Conservation (phyloP, 2,113 vertebrate genomes). For the Elephas maximus region DNA sequence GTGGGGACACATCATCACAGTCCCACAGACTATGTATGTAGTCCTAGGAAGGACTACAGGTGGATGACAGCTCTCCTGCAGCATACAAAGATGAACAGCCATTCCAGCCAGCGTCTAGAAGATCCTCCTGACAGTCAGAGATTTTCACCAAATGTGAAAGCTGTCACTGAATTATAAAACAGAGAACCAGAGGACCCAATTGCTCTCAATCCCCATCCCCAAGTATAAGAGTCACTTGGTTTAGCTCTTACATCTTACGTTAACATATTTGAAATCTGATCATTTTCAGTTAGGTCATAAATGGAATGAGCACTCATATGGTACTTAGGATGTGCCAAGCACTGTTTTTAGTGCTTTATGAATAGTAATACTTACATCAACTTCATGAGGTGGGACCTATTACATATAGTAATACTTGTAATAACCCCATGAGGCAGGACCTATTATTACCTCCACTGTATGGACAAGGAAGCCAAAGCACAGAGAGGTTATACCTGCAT, state of each 20-base stretch:
- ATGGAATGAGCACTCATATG: not conserved
- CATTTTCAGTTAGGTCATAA: conserved; percentile 67
- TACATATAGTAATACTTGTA: not conserved
- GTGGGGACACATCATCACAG: not conserved
- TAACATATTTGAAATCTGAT: conserved; percentile 59
- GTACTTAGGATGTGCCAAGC: not conserved
- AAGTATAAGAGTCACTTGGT: conserved; percentile 11
- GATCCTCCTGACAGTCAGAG: not conserved
- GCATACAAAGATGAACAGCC: not conserved
- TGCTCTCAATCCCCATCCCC: not conserved
- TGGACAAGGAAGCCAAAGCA: not conserved
- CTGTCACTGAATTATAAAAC: conserved; percentile 25
- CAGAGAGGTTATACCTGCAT: not conserved
- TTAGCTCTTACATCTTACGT: conserved; percentile 32
- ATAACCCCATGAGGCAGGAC: not conserved
- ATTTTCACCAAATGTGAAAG: not conserved
- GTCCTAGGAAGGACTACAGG: not conserved
- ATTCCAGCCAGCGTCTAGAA: not conserved
- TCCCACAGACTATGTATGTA: not conserved
- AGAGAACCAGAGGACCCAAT: not conserved
- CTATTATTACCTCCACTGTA: not conserved
- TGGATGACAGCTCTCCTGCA: not conserved
- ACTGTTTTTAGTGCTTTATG: not conserved
- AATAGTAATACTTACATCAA: not conserved
- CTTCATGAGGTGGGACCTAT: not conserved